Base-by-base conservation (phyloP, 2,888 invertebrate genomes). In the Callyntrura sp. region DNA sequence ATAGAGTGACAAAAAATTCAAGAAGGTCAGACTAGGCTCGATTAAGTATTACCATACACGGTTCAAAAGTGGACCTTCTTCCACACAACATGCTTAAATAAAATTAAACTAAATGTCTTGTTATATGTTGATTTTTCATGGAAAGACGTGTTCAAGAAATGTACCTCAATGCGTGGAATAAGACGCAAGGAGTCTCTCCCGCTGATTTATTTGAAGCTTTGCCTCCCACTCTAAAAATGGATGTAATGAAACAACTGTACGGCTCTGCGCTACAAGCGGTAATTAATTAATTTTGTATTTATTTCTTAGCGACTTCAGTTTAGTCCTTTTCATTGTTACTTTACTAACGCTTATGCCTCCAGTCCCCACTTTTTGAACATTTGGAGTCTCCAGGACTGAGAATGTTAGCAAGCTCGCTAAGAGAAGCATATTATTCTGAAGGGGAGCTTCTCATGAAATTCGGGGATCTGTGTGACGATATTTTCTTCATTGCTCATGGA, bases 401-500 rank as follows among this genome's bases (percentile, higher is more conserved):
- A 55, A 91, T 93, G 88, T 55, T 93, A 14, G 73, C 90, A 11
- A 90, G 85, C 28, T 87, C 83, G 14, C 79, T 93, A 0, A 55
- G 51, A 35, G 93, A 93, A 90, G 85, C 85, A 12, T 92, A 89
- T 90, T 91, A 91, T 55, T 90, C 91, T 0, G 93, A 93, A 90
- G 93, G 93, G 5, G 93, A 93, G 84, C 93, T 91, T 57, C 78
- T 93, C 4, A 88, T 92, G 78, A 90, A 91, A 48, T 92, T 91
- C 76, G 93, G 93, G 1, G 93, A 93, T 68, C 78, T 93, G 12
- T 91, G 86, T 68, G 91, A 91, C 65, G 93, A 93, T 82, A 73
- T 93, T 6, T 92, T 90, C 60, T 81, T 93, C 9, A 91, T 93
- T 45, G 90, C 91, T n/a, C 88, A 89, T 23, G 93, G 93, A n/a